Percentiles rank a stretch among this genome's conserved stretches.
Evolutionary conservation across 2,888 invertebrate species (phyloP).

Genomic region (Trachelus iudaicus): DNA sequence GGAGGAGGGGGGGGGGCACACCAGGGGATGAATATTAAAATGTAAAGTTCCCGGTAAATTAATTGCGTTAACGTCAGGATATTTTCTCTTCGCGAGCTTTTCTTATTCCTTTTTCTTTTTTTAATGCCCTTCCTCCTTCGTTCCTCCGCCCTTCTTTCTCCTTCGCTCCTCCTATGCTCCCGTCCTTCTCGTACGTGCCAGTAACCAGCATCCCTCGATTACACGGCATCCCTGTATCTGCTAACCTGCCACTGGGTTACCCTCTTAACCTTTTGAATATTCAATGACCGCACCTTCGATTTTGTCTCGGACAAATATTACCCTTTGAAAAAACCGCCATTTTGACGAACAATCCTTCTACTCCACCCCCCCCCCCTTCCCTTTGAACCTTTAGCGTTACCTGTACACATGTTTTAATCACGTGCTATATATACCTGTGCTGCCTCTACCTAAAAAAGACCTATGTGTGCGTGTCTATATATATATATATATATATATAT

Average conservation of each 20-base stretch:
- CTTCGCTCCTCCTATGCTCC: constrained; percentile 1
- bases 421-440: too few relatives aligned
- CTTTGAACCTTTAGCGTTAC: too few relatives aligned
- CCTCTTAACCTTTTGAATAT: too few relatives aligned
- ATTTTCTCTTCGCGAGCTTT: constrained; percentile 37
- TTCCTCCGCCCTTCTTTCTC: constrained; percentile 2
- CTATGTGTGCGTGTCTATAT: too few relatives aligned
- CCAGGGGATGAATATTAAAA: constrained; percentile 57
- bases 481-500: too few relatives aligned
- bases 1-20: constrained; percentile 24
- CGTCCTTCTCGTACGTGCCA: background rate
- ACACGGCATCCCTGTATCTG: background rate
- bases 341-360: too few relatives aligned
- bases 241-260: background rate
- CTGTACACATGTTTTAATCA: too few relatives aligned
- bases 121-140: background rate
- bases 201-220: background rate
- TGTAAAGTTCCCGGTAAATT: constrained; percentile 55
- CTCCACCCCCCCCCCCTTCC: too few relatives aligned
- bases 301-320: too few relatives aligned
- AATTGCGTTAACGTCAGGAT: constrained; percentile 56
- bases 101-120: background rate
- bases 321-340: too few relatives aligned
- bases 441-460: too few relatives aligned
- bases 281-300: too few relatives aligned